A percentile compares a stretch with the other conserved stretches of the same genome.
Conservation (phyloP, 2,888 invertebrate genomes). For the Sympetrum striolatum region DNA sequence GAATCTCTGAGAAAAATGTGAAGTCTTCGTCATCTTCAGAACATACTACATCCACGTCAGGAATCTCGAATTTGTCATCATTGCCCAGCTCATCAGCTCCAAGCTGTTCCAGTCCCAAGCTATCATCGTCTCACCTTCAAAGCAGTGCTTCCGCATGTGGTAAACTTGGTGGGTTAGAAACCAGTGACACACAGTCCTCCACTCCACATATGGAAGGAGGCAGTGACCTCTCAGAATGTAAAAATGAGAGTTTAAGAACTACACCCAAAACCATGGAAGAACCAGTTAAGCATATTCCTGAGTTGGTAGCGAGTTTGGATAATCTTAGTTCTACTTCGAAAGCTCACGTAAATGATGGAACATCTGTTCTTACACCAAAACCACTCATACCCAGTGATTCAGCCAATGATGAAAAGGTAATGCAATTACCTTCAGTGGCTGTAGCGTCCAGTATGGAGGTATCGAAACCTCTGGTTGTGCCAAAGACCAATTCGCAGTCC, state of each 20-base stretch:
- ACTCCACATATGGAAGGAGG: not conserved
- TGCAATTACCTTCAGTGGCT: slow-evolving; percentile 2
- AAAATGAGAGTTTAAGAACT: not conserved
- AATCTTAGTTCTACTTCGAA: slow-evolving; percentile 17
- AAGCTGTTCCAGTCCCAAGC: slow-evolving; percentile 45
- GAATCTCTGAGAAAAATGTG: slow-evolving; percentile 43
- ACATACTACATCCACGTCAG: not conserved
- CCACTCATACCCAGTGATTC: slow-evolving; percentile 13
- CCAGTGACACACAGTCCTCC: not conserved
- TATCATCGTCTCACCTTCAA: slow-evolving; percentile 23
- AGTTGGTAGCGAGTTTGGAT: slow-evolving; percentile 5
- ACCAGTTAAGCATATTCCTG: slow-evolving; percentile 9
- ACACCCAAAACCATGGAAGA: slow-evolving; percentile 13
- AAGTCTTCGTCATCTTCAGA: slow-evolving; percentile 25
- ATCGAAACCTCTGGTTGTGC: slow-evolving; percentile 47
- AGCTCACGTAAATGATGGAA: slow-evolving; percentile 6
- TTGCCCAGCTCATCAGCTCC: slow-evolving; percentile 39
- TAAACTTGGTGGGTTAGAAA: not conserved
- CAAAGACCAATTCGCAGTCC: slow-evolving; percentile 47
- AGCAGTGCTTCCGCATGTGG: not conserved
- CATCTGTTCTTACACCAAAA: slow-evolving; percentile 5
- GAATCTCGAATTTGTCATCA: slow-evolving; percentile 30
- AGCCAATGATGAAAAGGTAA: slow-evolving; percentile 23
- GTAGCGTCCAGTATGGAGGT: slow-evolving; percentile 44
- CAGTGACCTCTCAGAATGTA: not conserved